Conservation (phyloP, 2,797 vertebrate genomes). For the Sorex maritimensis region DNA sequence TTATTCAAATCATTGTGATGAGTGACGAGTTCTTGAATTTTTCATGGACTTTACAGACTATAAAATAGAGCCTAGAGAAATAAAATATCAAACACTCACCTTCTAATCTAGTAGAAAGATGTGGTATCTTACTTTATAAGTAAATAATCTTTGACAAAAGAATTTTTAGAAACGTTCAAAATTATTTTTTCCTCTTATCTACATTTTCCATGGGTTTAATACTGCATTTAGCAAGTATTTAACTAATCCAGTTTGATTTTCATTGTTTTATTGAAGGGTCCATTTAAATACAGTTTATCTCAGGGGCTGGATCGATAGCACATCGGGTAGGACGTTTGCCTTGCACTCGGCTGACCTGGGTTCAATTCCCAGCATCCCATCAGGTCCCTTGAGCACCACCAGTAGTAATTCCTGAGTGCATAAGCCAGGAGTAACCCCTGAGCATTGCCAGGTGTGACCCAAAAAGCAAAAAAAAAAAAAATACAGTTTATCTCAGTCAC, state of each 20-base stretch:
- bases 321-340: too few relatives aligned
- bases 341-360: too few relatives aligned
- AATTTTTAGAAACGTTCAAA: slow-evolving; percentile 66
- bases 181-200: slow-evolving; percentile 46
- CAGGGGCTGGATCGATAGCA: too few relatives aligned
- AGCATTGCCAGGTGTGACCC: too few relatives aligned
- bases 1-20: slow-evolving; percentile 22
- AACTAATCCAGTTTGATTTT: slow-evolving; percentile 67
- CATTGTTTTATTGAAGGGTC: slow-evolving; percentile 41
- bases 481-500: too few relatives aligned
- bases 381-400: too few relatives aligned
- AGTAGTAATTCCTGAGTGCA: too few relatives aligned
- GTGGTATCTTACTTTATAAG: slow-evolving; percentile 37
- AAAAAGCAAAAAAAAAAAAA: too few relatives aligned
- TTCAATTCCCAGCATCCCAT: too few relatives aligned
- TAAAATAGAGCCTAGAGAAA: slow-evolving; percentile 55
- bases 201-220: slow-evolving; percentile 2
- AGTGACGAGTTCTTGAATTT: slow-evolving; percentile 33
- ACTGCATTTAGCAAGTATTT: slow-evolving; percentile 60
- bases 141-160: slow-evolving; percentile 5
- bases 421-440: too few relatives aligned
- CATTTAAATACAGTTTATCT: not conserved
- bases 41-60: slow-evolving; percentile 10
- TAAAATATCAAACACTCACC: slow-evolving; percentile 7
- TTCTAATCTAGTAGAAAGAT: slow-evolving; percentile 53